Percentiles rank a stretch among this genome's conserved stretches.
Conservation (phyloP, 2,113 vertebrate species). For the Hypocryptadius cinnamomeus region DNA sequence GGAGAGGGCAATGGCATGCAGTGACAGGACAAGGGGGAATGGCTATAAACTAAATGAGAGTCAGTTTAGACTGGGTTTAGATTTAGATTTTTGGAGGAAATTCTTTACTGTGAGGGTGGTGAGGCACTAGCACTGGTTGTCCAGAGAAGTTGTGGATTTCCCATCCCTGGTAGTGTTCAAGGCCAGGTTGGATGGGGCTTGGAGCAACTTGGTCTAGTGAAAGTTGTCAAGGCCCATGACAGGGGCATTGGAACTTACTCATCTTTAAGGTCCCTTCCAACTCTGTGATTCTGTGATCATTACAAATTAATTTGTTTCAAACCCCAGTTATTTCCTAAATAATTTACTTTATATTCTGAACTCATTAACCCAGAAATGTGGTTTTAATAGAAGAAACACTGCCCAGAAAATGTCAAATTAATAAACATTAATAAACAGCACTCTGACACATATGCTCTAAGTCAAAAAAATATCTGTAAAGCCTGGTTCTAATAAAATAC, state of each 20-base stretch:
- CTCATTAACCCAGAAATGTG: not conserved
- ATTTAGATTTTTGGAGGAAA: not conserved
- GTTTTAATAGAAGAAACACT: not conserved
- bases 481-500: not conserved
- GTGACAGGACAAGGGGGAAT: not conserved
- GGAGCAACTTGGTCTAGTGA: not conserved
- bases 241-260: not conserved
- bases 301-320: not conserved
- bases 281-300: not conserved
- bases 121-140: not conserved
- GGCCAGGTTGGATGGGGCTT: not conserved
- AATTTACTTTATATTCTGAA: not conserved
- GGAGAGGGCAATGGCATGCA: not conserved
- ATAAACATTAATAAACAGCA: not conserved
- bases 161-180: not conserved
- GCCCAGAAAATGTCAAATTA: not conserved
- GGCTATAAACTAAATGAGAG: not conserved
- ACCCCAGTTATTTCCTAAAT: not conserved
- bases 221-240: not conserved
- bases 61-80: not conserved
- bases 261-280: not conserved
- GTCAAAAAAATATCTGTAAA: not conserved
- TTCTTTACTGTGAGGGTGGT: not conserved
- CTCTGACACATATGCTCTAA: not conserved
- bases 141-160: not conserved